Evolutionary conservation across 2,113 vertebrate species (phyloP).

Genomic region (Pseudonaja textilis): DNA sequence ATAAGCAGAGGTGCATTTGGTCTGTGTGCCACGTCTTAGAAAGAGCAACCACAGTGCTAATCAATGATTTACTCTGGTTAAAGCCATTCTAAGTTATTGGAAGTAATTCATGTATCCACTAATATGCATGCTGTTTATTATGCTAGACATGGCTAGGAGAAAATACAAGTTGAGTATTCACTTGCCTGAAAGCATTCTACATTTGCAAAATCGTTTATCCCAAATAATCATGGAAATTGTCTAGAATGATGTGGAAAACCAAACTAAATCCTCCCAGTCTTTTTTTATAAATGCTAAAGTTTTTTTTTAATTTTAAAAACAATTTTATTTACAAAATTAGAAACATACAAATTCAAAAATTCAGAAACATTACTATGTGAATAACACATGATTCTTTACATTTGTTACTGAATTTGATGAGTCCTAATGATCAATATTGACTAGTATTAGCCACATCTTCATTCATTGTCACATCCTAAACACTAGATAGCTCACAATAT

Average conservation of each 20-base stretch:
- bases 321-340: no score
- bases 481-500: no score
- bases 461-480: no score
- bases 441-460: no score
- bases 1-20: not conserved
- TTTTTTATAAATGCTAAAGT: conserved; percentile 15
- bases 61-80: not conserved
- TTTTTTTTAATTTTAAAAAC: no score
- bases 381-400: no score
- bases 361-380: no score
- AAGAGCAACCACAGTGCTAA: not conserved
- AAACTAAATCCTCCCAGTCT: conserved; percentile 13
- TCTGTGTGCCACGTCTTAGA: conserved; percentile 1
- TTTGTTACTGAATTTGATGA: no score
- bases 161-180: conserved; percentile 24
- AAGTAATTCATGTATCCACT: not conserved
- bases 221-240: conserved; percentile 11
- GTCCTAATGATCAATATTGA: no score
- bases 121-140: not conserved
- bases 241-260: conserved; percentile 9
- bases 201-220: not conserved
- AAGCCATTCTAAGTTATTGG: conserved; percentile 1
- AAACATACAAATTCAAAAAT: no score
- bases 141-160: not conserved
- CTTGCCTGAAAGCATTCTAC: conserved; percentile 4